These are phyloP conservation scores for Bos indicus DNA, from an alignment of 2,113 vertebrate species.

Conservation along the genomic window DNA sequence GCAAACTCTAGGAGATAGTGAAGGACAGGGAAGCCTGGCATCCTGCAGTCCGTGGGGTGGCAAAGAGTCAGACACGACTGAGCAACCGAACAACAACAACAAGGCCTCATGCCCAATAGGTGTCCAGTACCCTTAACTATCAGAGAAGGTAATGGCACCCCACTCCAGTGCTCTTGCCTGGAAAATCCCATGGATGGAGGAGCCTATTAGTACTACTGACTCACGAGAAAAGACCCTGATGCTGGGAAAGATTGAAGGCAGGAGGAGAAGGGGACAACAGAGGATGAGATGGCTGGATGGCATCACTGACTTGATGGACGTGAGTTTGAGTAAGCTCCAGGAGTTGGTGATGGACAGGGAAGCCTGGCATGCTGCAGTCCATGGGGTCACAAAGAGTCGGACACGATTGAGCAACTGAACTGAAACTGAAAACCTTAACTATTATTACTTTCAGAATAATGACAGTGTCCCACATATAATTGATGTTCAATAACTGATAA, in stretches of 20 bases:
- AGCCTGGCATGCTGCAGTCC: fast-evolving
- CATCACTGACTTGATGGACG: background rate
- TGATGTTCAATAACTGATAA: background rate
- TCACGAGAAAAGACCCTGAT: background rate
- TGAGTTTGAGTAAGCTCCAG: background rate
- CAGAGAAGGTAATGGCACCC: no score
- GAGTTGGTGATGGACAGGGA: background rate
- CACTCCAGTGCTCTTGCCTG: no score
- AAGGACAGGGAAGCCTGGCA: background rate
- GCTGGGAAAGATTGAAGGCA: background rate
- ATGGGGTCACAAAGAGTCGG: background rate
- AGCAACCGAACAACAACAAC: background rate
- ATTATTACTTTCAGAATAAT: background rate
- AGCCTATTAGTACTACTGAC: background rate
- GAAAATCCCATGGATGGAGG: no score
- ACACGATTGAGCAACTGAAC: background rate
- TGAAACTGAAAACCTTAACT: background rate
- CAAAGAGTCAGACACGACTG: background rate
- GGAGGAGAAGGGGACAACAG: background rate
- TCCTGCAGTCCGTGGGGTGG: background rate
- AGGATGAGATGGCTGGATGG: background rate
- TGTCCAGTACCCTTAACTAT: background rate
- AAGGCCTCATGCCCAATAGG: background rate
- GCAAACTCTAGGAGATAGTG: background rate
- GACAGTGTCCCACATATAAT: background rate